Evolutionary conservation across 2,113 vertebrate species (phyloP).

Genomic region (Eptatretus burgeri): DNA sequence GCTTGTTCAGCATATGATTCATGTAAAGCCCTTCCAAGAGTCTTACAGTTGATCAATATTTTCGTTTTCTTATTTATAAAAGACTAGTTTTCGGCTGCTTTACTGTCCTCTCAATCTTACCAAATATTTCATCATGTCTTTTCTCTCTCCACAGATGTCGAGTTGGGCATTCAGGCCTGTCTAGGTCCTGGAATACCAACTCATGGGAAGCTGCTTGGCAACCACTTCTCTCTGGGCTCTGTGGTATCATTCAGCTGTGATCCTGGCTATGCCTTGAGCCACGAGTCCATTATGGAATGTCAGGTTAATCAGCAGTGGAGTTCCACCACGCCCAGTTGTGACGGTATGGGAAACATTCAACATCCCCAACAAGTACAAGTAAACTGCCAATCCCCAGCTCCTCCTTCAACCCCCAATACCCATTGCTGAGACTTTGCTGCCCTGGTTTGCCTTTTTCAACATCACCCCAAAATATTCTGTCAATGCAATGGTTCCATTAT

Average conservation of each 20-base stretch:
- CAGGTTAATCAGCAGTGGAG: slow-evolving; percentile 98
- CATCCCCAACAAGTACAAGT: neutral
- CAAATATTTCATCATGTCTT: no score
- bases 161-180: slow-evolving; percentile 72
- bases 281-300: slow-evolving; percentile 46
- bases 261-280: slow-evolving; percentile 60
- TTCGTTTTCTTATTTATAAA: no score
- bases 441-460: neutral
- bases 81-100: no score
- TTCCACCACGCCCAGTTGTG: slow-evolving; percentile 64
- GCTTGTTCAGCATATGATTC: no score
- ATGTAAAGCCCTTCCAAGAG: no score
- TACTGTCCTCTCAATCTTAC: no score
- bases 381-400: neutral
- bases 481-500: neutral
- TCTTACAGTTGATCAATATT: no score
- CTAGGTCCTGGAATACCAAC: slow-evolving; percentile 80
- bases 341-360: slow-evolving; percentile 25
- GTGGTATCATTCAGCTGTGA: slow-evolving; percentile 82
- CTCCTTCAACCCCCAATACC: neutral
- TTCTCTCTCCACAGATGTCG: slow-evolving; percentile 28
- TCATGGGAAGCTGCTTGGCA: slow-evolving; percentile 65
- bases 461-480: neutral
- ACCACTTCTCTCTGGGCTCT: slow-evolving; percentile 77
- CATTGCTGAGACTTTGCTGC: no score